A percentile compares a stretch with the other conserved stretches of the same genome.
Conservation (phyloP, 2,797 vertebrate genomes). For the Lepilemur septentrionalis region DNA sequence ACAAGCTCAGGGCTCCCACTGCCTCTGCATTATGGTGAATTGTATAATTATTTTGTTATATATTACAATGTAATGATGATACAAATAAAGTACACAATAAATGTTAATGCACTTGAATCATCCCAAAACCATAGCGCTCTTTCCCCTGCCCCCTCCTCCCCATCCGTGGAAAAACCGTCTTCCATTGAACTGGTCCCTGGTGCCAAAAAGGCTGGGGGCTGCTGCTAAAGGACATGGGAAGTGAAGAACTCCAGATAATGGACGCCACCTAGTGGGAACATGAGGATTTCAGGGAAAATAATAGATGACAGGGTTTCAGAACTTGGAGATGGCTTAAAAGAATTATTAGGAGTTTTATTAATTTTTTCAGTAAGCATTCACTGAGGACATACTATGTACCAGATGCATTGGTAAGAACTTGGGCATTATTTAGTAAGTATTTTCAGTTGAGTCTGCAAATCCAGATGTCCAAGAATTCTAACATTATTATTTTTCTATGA, state of each 20-base stretch:
- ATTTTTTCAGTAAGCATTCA: neutral
- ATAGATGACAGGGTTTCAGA: neutral
- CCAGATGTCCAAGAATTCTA: neutral
- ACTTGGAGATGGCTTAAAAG: neutral
- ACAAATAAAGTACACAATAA: too few relatives aligned
- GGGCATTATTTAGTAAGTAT: neutral
- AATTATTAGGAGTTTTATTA: neutral
- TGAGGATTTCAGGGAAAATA: neutral
- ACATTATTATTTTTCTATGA: neutral
- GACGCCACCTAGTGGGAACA: constrained; percentile 50
- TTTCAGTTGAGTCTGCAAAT: neutral
- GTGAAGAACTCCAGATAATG: neutral
- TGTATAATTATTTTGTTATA: too few relatives aligned
- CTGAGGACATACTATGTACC: neutral
- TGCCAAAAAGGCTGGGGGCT: too few relatives aligned
- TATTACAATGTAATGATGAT: too few relatives aligned
- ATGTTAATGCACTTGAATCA: too few relatives aligned
- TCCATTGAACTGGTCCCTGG: too few relatives aligned
- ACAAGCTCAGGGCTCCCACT: too few relatives aligned
- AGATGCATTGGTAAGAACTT: neutral
- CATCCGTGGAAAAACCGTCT: too few relatives aligned
- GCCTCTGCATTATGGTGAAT: too few relatives aligned
- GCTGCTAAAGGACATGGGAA: neutral
- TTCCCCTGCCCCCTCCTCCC: accelerated
- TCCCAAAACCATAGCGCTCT: too few relatives aligned